phyloP scores from a whole-genome alignment of 2,797 vertebrate species.

The Acridotheres tristis region DNA sequence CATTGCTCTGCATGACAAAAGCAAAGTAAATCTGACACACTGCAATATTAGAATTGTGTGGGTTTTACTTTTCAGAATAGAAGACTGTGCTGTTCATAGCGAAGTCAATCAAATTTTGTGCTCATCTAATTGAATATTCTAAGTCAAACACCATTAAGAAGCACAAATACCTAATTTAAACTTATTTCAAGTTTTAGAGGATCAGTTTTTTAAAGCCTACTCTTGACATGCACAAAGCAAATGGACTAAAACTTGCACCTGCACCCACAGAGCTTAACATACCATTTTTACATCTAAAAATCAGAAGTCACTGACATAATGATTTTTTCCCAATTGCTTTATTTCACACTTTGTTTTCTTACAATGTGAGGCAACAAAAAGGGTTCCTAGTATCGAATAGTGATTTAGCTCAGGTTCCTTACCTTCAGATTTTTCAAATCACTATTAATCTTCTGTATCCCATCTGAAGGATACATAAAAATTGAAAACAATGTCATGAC shows the following conservation, averaged over 20 bases:
- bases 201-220: not conserved
- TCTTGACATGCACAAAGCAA: not conserved
- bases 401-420: not conserved
- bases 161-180: not conserved
- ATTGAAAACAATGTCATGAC: not conserved
- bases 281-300: not conserved
- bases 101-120: not conserved
- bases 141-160: not conserved
- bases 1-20: not conserved
- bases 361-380: not conserved
- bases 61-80: not conserved
- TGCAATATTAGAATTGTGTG: not conserved
- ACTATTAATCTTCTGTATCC: not conserved
- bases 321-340: not conserved
- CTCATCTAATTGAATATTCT: not conserved
- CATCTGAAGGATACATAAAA: not conserved
- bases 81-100: not conserved
- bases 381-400: not conserved
- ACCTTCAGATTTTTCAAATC: not conserved
- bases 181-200: not conserved
- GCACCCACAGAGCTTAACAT: not conserved
- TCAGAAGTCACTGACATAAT: not conserved
- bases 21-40: not conserved
- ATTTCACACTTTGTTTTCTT: not conserved
- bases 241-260: not conserved